Base-by-base conservation (phyloP, 2,113 vertebrate species). In the Pseudolaguvia tuberculata region DNA sequence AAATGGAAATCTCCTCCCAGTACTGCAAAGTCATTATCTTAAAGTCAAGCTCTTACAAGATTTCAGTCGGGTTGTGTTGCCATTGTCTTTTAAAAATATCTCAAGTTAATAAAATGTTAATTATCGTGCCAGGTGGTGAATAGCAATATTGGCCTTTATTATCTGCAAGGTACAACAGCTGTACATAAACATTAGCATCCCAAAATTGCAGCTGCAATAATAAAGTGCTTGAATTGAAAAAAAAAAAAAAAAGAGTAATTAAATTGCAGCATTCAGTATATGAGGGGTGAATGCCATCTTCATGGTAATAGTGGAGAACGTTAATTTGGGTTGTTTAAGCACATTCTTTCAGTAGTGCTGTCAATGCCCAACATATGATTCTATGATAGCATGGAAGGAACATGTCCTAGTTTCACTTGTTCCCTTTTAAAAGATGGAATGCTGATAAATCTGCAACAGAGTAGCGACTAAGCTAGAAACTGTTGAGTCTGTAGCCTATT, bases 391-490 rank as follows among this genome's bases (percentile, higher is more conserved):
- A 39, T 21, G 53, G 15, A 66, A 17, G 31, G 59, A 76, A 59
- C 74, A 31, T 13, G n/a, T n/a, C n/a, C n/a, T n/a, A 73, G 79
- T 77, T 74, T 20, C 10, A 61, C 31, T 51, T 42, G 79, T 55
- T 62, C 48, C 3, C 18, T 48, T 47, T 55, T 42, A 6, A 68
- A 25, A 39, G 1, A 66, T 59, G 31, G 31, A 17, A 17, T 23
- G 5, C 50, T 29, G 55, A 69, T 76, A 51, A 59, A 15, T 35
- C 20, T 51, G 18, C 20, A 53, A 29, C 39, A 59, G 45, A 27
- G 39, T 47, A 65, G 21, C 70, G 77, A 61, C 80, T 69, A 79
- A 79, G 79, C 73, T 73, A 58, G 42, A 35, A 5, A 42, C 25
- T 63, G 6, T 55, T 66, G 21, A 47, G 14, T 29, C 51, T 66